Percentiles rank a stretch among this genome's conserved stretches.
phyloP scores from a whole-genome alignment of 2,888 invertebrate genomes.

The Pycnomerus fuliginosus region DNA sequence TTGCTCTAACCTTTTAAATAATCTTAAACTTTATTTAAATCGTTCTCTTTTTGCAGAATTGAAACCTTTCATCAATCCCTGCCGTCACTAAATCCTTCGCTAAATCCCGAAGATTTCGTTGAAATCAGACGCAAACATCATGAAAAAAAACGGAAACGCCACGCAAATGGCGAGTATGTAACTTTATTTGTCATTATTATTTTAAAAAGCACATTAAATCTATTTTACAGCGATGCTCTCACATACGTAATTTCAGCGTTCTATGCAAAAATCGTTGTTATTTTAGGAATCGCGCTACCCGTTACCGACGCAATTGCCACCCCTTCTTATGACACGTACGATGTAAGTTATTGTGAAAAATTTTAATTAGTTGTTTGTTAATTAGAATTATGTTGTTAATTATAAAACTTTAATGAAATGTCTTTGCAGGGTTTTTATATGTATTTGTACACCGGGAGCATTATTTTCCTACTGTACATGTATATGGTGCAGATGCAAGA shows the following conservation, averaged over 20 bases:
- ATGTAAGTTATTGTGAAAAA: conserved; percentile 28
- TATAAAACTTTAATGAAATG: too few species aligned
- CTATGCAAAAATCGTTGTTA: conserved; percentile 28
- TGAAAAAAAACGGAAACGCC: conserved; percentile 2
- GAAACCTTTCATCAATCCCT: conserved; percentile 17
- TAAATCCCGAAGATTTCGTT: conserved; percentile 3
- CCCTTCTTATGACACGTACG: conserved; percentile 20
- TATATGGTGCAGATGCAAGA: conserved; percentile 63
- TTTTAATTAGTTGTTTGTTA: too few species aligned
- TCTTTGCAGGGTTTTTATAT: conserved; percentile 74
- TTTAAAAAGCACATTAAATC: neutral
- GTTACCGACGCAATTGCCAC: conserved; percentile 29
- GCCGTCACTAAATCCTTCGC: conserved; percentile 14
- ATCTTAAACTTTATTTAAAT: too few species aligned
- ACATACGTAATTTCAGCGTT: conserved; percentile 25
- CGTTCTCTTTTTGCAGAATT: too few species aligned
- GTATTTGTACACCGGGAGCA: conserved; percentile 84
- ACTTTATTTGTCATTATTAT: neutral
- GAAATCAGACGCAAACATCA: conserved; percentile 1
- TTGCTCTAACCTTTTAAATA: too few species aligned
- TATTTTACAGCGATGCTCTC: conserved; percentile 22
- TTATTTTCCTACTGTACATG: conserved; percentile 81
- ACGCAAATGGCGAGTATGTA: conserved; percentile 12
- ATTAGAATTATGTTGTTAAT: too few species aligned
- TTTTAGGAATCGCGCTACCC: conserved; percentile 31